Evolutionary conservation across 2,797 vertebrate genomes (phyloP).

Genomic region (Peromyscus eremicus): DNA sequence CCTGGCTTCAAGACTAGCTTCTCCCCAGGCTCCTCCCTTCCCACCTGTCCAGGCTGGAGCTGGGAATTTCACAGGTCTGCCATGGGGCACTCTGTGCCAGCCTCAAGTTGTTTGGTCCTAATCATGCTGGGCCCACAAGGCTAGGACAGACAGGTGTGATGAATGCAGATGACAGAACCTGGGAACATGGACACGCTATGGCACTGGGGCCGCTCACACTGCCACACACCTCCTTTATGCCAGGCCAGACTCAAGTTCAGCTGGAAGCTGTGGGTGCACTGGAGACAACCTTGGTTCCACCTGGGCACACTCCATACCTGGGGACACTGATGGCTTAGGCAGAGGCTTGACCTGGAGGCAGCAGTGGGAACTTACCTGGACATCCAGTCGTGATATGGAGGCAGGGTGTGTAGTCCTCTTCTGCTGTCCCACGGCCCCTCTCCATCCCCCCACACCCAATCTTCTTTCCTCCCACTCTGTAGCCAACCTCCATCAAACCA

Average conservation of each 20-base stretch:
- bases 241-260: background rate
- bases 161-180: background rate
- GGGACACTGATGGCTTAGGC: background rate
- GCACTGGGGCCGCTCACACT: background rate
- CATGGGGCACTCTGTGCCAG: background rate
- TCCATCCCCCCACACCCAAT: background rate
- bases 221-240: background rate
- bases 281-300: background rate
- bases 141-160: background rate
- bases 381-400: rapidly evolving
- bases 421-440: background rate
- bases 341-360: background rate
- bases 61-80: too few species aligned
- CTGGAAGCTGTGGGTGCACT: background rate
- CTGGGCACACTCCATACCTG: too few species aligned
- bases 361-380: background rate
- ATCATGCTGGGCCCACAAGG: background rate
- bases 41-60: background rate
- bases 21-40: background rate
- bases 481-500: rapidly evolving
- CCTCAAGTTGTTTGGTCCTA: background rate
- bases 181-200: too few species aligned
- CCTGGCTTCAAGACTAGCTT: background rate
- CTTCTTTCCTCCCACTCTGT: background rate
- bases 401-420: background rate